These are phyloP conservation scores for Hoplodrina blanda DNA, from an alignment of 2,888 invertebrate species.

Conservation along the genomic window DNA sequence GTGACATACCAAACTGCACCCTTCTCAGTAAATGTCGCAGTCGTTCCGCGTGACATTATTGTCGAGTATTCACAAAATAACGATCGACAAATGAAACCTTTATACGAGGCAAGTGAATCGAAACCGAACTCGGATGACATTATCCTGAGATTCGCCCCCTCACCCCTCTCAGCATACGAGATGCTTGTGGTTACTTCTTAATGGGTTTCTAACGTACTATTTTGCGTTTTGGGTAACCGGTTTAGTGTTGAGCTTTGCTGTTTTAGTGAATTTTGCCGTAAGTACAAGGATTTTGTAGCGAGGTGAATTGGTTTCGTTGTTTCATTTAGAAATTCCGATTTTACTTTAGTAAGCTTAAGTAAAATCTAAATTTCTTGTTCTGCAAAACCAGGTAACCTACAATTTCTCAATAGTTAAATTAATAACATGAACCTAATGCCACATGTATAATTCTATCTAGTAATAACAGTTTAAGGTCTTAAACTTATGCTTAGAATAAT, in stretches of 20 bases:
- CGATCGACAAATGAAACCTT: constrained; percentile 47
- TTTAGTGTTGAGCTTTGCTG: constrained; percentile 37
- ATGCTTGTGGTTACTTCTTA: constrained; percentile 66
- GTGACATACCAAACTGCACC: constrained; percentile 29
- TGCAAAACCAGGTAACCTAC: too few species aligned
- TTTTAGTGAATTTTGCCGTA: constrained; percentile 8
- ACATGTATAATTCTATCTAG: too few species aligned
- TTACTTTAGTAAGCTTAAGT: too few species aligned
- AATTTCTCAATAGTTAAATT: too few species aligned
- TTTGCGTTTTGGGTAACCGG: constrained; percentile 49
- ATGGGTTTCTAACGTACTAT: constrained; percentile 60
- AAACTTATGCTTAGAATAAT: too few species aligned
- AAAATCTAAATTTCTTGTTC: too few species aligned
- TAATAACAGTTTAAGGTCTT: too few species aligned
- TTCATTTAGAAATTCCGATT: too few species aligned
- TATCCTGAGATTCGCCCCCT: constrained; percentile 46
- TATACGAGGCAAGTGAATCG: constrained; percentile 35
- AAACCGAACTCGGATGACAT: constrained; percentile 48
- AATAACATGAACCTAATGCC: too few species aligned
- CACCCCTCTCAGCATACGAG: constrained; percentile 59
- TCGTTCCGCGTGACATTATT: constrained; percentile 52
- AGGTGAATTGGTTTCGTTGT: not conserved
- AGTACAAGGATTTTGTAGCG: constrained; percentile 1
- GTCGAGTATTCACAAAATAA: constrained; percentile 55
- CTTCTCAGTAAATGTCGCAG: constrained; percentile 35